Conservation (phyloP, 2,888 invertebrate genomes). For the Mimas tiliae region DNA sequence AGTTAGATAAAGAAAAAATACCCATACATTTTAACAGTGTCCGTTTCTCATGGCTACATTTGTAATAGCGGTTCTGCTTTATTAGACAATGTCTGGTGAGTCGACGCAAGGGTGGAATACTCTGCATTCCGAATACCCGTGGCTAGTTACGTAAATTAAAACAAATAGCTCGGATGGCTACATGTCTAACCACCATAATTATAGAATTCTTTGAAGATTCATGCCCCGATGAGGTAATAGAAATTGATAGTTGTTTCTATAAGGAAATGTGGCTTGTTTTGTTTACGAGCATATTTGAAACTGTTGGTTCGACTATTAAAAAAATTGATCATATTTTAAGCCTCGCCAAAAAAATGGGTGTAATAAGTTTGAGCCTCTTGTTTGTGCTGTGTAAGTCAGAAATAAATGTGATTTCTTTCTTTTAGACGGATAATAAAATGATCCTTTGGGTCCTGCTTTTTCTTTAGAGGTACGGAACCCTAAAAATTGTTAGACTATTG, state of each 20-base stretch:
- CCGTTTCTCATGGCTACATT: background rate
- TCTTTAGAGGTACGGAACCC: too few species aligned
- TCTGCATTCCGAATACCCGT: slow-evolving; percentile 46
- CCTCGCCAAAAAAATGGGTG: too few species aligned
- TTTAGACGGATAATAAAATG: too few species aligned
- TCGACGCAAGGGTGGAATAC: slow-evolving; percentile 42
- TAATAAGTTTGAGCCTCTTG: too few species aligned
- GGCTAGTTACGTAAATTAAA: slow-evolving; percentile 41
- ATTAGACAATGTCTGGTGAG: slow-evolving; percentile 46
- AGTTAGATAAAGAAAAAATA: too few species aligned
- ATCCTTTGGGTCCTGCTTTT: too few species aligned
- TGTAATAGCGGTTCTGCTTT: slow-evolving; percentile 33
- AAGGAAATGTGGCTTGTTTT: background rate
- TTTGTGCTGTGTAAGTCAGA: too few species aligned
- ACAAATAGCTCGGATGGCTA: slow-evolving; percentile 36
- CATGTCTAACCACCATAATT: slow-evolving; percentile 28
- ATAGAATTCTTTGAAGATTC: slow-evolving; percentile 26
- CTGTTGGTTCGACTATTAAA: too few species aligned
- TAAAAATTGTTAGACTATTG: too few species aligned
- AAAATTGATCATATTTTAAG: too few species aligned
- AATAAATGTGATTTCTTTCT: too few species aligned
- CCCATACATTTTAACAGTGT: background rate
- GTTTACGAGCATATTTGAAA: background rate
- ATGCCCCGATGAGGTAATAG: background rate
- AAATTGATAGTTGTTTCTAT: slow-evolving; percentile 14